Percentiles rank a stretch among this genome's conserved stretches.
These are phyloP conservation scores for Cyanoliseus patagonus DNA, from an alignment of 2,113 vertebrate species.

Conservation along the genomic window DNA sequence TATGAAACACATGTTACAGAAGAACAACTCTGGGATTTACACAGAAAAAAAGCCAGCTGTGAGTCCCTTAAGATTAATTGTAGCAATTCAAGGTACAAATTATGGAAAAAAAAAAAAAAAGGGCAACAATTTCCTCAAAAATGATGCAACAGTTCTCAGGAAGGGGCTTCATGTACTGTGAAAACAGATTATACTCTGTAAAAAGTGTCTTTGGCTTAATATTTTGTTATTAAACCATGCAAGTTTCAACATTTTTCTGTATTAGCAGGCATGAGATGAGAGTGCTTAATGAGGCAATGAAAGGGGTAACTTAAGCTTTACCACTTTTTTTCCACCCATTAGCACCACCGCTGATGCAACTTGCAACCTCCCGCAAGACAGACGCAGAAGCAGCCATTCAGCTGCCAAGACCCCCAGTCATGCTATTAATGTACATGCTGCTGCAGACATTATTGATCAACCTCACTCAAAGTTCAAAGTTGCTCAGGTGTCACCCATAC, in stretches of 20 bases:
- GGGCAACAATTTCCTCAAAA: neutral
- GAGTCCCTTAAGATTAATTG: neutral
- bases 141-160: neutral
- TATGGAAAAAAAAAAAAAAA: neutral
- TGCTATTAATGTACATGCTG: neutral
- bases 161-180: neutral
- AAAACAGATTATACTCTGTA: neutral
- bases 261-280: neutral
- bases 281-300: neutral
- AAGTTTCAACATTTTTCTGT: neutral
- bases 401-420: neutral
- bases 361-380: neutral
- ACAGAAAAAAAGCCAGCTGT: neutral
- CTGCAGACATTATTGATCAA: neutral
- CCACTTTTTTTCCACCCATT: neutral
- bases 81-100: neutral
- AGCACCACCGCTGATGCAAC: neutral
- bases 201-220: neutral
- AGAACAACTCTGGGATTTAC: neutral
- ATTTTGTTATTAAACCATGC: neutral
- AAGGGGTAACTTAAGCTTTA: neutral
- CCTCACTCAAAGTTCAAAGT: neutral
- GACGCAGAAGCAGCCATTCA: neutral
- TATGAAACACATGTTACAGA: neutral
- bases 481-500: neutral